Evolutionary conservation across 2,888 invertebrate genomes (phyloP), one percentile per base, ranked within the genome.

Genomic region (Idaea biselata): DNA sequence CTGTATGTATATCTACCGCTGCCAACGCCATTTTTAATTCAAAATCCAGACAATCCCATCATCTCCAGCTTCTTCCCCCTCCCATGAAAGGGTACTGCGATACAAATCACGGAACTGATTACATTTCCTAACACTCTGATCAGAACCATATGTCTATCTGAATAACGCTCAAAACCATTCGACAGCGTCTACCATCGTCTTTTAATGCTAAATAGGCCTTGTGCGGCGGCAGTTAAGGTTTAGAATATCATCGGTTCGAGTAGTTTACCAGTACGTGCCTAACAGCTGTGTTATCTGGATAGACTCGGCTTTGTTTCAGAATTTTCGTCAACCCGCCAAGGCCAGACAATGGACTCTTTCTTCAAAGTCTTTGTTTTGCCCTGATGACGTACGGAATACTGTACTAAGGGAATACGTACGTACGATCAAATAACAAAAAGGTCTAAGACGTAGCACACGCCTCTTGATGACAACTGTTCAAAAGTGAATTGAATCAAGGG

Each of bases 211-310:
- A 44, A 44, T 44, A 44, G 44, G 44, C 44, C 44, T 44, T 44
- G 11, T 7, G 2, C 0, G 3, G 11, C 0, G 33, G 54, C 11
- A 16, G 0, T 17, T 73, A 76, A 58, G 63, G 70, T 70, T 61
- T 44, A 54, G 63, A 70, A 71, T 73, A 31, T 32, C 16, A n/a
- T 61, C 11, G 8, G 44, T 44, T 44, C 11, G 0, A 44, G 11
- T 3, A 44, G 6, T 7, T 14, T 11, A 44, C 44, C 44, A 64
- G 58, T 84, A 84, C 87, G 88, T 88, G 88, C 79, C 77, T 78
- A 87, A 88, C 86, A 87, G 86, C 84, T 86, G 87, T 88, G 86
- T 81, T 81, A 83, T 84, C 81, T 82, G 81, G 69, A 67, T 69
- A 72, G 71, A 68, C 63, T 58, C 54, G 73, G 74, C 78, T 84